Base-by-base conservation (phyloP, 2,113 vertebrate genomes). In the Nasalis larvatus region DNA sequence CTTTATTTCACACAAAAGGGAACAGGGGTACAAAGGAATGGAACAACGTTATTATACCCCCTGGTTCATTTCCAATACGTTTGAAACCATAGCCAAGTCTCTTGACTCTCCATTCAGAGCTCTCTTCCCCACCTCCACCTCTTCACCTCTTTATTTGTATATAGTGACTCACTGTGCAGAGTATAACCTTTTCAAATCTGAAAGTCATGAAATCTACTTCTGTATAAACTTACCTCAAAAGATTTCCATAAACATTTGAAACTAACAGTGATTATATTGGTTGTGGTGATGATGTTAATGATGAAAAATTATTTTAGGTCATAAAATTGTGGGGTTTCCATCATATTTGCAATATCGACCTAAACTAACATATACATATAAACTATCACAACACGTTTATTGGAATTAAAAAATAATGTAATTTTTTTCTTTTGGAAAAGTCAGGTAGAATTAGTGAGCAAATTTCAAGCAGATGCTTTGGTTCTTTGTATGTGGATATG, bases 21-120 rank as follows among this genome's bases (percentile, higher is more conserved):
- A 25, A 84, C 21, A 42, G 66, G 60, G 2, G 25, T 6, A 23
- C 42, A 68, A n/a, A 81, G 25, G 54, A 30, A 8, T 69, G 13
- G 30, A 66, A 37, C 25, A 42, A 16, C 23, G 11, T 76, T 5
- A 7, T 32, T 32, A 6, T 4, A 14, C 5, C 7, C 21, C 35
- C 3, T 3, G 23, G 16, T 11, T 13, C 8, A 25, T 52, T 23
- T 37, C 32, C 8, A 17, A 54, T 4, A 4, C 13, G 0, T 8
- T 14, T 37, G 42, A 30, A 58, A 35, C 12, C 37, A 14, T 11
- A 68, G 21, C 25, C 6, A 47, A 45, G 12, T n/a, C 18, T 49
- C 56, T 4, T 21, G 18, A 60, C 37, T 82, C 60, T 56, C 69
- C 21, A 4, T 20, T 16, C 68, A n/a, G 63, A 47, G 18, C 4